Conservation (phyloP, 2,888 invertebrate genomes). For the Orchesella flavescens region DNA sequence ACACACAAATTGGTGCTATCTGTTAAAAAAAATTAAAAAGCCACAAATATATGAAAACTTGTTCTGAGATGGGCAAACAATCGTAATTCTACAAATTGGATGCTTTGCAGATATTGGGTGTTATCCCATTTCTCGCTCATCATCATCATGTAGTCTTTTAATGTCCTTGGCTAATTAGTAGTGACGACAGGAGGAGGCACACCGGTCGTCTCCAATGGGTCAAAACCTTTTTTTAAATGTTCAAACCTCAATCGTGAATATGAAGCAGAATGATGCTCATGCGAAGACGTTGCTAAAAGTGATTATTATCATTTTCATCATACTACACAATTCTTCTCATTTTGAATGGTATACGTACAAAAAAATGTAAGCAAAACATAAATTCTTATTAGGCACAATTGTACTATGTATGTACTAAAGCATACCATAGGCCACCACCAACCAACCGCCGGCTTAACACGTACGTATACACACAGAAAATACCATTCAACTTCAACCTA, state of each 20-base stretch:
- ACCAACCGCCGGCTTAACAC: no score
- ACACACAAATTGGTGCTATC: no score
- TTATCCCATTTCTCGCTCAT: neutral
- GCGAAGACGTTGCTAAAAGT: neutral
- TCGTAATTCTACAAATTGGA: no score
- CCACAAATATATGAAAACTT: no score
- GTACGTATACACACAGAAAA: no score
- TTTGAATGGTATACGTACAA: neutral
- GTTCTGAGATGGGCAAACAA: no score
- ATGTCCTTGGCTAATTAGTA: conserved; percentile 23
- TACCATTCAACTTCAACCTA: neutral
- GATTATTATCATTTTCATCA: neutral
- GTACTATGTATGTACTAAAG: neutral
- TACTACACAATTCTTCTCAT: neutral
- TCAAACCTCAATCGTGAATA: neutral
- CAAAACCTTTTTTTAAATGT: neutral
- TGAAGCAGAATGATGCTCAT: neutral
- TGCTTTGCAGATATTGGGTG: no score
- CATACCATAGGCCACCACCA: neutral
- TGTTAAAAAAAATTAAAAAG: no score
- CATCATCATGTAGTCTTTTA: conserved; percentile 3
- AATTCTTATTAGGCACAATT: neutral
- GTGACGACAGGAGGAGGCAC: neutral
- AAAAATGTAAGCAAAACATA: neutral
- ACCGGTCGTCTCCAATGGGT: neutral